phyloP scores from a whole-genome alignment of 2,797 vertebrate species.

The Chaetophractus vellerosus region DNA sequence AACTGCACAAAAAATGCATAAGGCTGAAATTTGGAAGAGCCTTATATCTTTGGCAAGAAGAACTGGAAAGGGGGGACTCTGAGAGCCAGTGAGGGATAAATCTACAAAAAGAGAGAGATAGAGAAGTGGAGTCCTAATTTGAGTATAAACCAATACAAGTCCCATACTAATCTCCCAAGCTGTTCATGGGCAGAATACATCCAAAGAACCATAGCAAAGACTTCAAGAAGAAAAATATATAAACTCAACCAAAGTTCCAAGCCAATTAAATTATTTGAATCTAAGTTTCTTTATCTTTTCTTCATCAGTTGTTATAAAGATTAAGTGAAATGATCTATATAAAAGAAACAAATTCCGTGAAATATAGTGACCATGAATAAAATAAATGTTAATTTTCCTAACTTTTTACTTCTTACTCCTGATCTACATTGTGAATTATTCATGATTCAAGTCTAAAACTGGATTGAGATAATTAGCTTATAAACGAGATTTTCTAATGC shows the following conservation, averaged over 20 bases:
- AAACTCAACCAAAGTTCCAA: background rate
- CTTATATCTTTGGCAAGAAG: background rate
- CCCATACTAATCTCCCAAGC: background rate
- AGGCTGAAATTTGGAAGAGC: background rate
- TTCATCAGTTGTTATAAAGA: background rate
- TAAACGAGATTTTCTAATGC: background rate
- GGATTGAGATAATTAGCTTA: background rate
- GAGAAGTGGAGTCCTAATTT: background rate
- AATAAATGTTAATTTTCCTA: background rate
- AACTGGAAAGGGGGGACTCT: background rate
- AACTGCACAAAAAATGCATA: background rate
- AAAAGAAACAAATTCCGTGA: background rate
- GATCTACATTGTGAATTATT: constrained; percentile 45
- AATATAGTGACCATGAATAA: too few species aligned
- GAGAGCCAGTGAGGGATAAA: background rate
- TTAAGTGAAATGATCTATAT: background rate
- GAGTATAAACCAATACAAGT: background rate
- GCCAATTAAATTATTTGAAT: background rate
- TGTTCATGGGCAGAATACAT: background rate
- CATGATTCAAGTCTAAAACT: background rate
- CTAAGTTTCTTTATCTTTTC: background rate
- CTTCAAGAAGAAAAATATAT: background rate
- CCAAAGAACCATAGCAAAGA: background rate
- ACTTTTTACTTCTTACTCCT: background rate
- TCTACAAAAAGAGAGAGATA: background rate